These are phyloP conservation scores for Champsocephalus esox DNA, from an alignment of 2,797 vertebrate genomes.

Conservation along the genomic window DNA sequence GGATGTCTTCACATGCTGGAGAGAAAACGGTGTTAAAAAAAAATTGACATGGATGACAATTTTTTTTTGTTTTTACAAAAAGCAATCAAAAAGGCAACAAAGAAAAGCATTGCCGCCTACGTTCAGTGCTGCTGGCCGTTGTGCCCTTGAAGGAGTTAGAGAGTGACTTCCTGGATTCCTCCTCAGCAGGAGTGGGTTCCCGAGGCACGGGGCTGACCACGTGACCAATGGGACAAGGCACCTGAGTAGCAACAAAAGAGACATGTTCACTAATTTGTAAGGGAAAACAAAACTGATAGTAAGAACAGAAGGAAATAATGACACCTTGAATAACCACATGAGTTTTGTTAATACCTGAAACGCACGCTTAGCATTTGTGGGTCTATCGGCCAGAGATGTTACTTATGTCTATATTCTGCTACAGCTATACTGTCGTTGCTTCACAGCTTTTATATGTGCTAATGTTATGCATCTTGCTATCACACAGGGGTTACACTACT, in stretches of 20 bases:
- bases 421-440: not conserved
- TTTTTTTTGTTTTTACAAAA: no score
- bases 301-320: not conserved
- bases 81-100: not conserved
- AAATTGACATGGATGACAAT: not conserved
- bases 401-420: not conserved
- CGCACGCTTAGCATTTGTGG: no score
- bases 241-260: conserved; percentile 64
- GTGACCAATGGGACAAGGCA: conserved; percentile 78
- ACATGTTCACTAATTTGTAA: not conserved
- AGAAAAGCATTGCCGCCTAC: conserved; percentile 75
- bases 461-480: not conserved
- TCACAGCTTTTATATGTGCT: not conserved
- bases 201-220: conserved; percentile 85
- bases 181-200: conserved; percentile 90
- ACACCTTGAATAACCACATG: not conserved
- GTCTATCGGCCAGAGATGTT: no score
- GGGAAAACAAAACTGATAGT: not conserved
- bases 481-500: conserved; percentile 6
- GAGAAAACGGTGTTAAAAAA: conserved; percentile 14
- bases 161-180: conserved; percentile 89
- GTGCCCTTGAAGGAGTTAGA: conserved; percentile 91
- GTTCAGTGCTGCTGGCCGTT: conserved; percentile 93
- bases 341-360: conserved; percentile 3
- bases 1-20: conserved; percentile 91